Evolutionary conservation across 2,113 vertebrate genomes (phyloP).

Genomic region (Cyphomyrus discorhynchus): DNA sequence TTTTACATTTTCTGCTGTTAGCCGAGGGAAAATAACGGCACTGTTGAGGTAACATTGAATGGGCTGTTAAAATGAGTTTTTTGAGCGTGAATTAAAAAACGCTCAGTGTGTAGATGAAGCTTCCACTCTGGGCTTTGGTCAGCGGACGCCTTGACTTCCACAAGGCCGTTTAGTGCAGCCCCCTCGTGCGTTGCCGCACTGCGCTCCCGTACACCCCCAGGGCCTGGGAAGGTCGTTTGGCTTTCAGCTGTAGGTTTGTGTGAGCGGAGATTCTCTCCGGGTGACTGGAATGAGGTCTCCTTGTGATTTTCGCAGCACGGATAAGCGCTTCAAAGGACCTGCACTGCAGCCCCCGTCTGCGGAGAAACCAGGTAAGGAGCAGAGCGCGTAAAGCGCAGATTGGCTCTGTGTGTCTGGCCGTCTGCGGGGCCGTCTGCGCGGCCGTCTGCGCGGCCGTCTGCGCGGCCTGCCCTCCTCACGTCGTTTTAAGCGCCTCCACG

Average conservation of each 20-base stretch:
- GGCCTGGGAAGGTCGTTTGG: background rate
- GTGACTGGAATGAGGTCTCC: background rate
- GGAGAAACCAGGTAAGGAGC: constrained; percentile 65
- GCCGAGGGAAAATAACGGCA: background rate
- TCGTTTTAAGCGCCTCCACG: constrained; percentile 10
- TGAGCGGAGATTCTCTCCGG: background rate
- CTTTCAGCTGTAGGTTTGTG: background rate
- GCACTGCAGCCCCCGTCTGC: constrained; percentile 65
- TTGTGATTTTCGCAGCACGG: constrained; percentile 55
- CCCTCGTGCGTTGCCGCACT: background rate
- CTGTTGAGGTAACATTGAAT: background rate
- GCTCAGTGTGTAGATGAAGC: background rate
- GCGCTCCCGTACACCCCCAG: background rate
- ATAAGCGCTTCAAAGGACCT: constrained; percentile 71
- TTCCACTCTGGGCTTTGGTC: background rate
- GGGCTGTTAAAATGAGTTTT: background rate
- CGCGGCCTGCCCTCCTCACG: background rate
- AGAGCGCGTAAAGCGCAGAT: background rate
- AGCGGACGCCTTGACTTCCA: background rate
- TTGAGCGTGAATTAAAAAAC: background rate
- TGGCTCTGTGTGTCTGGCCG: background rate
- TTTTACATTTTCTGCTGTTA: background rate
- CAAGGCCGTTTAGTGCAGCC: background rate
- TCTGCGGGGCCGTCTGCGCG: no score
- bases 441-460: background rate